These are phyloP conservation scores for Anagyrus pseudococci DNA, from an alignment of 2,888 invertebrate genomes.

Conservation along the genomic window DNA sequence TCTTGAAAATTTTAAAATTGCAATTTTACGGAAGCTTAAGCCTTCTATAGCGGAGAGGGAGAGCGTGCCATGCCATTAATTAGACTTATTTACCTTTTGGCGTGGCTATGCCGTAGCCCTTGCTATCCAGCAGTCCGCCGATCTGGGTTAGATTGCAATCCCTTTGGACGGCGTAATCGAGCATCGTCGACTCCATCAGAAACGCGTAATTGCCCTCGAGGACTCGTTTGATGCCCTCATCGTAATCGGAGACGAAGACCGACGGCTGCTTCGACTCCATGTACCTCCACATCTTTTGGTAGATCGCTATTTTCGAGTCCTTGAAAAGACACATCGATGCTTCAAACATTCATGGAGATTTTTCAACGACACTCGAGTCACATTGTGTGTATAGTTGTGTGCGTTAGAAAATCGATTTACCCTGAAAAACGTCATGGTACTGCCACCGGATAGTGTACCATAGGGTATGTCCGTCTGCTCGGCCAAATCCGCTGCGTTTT, in stretches of 20 bases:
- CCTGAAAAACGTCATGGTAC: conserved; percentile 97
- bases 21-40: too few relatives aligned
- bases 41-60: too few relatives aligned
- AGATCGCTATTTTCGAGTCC: conserved; percentile 90
- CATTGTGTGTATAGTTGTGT: too few relatives aligned
- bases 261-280: conserved; percentile 83
- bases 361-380: too few relatives aligned
- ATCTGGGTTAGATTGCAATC: conserved; percentile 98
- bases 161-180: conserved; percentile 93
- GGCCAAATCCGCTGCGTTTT: conserved; percentile 93
- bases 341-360: too few relatives aligned
- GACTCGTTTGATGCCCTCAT: conserved; percentile 89
- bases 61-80: too few relatives aligned
- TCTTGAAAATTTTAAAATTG: too few relatives aligned
- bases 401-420: conserved; percentile 64
- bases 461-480: conserved; percentile 93
- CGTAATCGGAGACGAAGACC: conserved; percentile 88
- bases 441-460: conserved; percentile 91
- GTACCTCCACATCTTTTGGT: conserved; percentile 94
- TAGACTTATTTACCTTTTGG: conserved; percentile 83
- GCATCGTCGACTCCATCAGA: conserved; percentile 97
- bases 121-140: conserved; percentile 83
- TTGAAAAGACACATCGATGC: too few relatives aligned
- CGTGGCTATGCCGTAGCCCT: conserved; percentile 96
- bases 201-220: conserved; percentile 93